Conservation (phyloP, 35 echinoderm and acorn worm species). For the Lytechinus pictus region DNA sequence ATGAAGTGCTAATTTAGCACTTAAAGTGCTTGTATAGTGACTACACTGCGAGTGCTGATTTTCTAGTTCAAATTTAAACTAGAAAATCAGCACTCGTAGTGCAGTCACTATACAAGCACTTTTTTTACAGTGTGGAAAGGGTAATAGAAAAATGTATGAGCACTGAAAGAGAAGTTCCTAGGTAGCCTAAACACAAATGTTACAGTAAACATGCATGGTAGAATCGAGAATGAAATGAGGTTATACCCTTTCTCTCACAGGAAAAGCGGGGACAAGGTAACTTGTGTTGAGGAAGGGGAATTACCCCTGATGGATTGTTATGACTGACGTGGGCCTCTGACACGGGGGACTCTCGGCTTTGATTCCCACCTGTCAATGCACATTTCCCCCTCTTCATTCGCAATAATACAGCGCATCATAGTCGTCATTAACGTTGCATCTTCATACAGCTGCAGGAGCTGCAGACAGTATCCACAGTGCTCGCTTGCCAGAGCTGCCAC, state of each 20-base stretch:
- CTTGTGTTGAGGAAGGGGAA: not conserved
- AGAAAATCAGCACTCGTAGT: too few species aligned
- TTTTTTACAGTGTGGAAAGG: too few species aligned
- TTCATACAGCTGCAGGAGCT: not conserved
- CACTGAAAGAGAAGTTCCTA: too few species aligned
- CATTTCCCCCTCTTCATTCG: not conserved
- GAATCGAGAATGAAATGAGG: not conserved
- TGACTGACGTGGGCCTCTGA: conserved; percentile 28
- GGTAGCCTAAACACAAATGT: not conserved
- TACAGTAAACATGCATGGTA: not conserved
- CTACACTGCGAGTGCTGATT: too few species aligned
- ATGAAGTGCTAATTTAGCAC: too few species aligned
- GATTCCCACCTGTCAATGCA: not conserved
- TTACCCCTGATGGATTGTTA: conserved; percentile 1
- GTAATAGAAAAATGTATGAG: too few species aligned
- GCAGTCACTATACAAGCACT: too few species aligned
- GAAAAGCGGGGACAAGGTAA: not conserved
- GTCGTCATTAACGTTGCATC: not conserved
- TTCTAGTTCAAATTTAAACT: too few species aligned
- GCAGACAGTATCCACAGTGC: not conserved
- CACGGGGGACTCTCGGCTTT: not conserved
- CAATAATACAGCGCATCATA: conserved; percentile 8
- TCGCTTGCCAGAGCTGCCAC: not conserved
- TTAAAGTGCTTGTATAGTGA: too few species aligned
- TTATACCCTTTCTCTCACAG: not conserved